Conservation (phyloP, 1,140 invertebrate genomes). For the Drosophila tsacasi region DNA sequence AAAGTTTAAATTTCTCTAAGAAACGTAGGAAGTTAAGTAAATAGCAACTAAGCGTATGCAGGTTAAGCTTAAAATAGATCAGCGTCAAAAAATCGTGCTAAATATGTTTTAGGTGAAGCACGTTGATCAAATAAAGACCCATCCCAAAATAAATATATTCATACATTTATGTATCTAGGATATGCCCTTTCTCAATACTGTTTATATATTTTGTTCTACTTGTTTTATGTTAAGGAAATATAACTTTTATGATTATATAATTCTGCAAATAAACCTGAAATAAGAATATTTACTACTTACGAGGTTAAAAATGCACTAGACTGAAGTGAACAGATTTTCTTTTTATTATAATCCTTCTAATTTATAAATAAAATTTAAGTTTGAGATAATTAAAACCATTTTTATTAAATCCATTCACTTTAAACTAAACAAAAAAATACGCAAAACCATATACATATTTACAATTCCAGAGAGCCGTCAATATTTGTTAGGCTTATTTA, state of each 20-base stretch:
- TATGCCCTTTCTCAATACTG: not conserved
- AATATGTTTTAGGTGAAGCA: not conserved
- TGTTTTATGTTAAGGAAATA: too few species aligned
- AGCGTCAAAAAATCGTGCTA: not conserved
- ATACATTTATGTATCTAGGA: not conserved
- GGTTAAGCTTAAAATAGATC: constrained; percentile 20
- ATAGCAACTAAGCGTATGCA: constrained; percentile 9
- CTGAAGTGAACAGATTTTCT: too few species aligned
- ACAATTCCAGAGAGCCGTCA: not conserved
- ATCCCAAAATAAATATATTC: not conserved
- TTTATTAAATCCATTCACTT: not conserved
- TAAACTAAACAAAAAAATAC: not conserved
- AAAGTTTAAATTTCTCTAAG: constrained; percentile 18
- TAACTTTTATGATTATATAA: too few species aligned
- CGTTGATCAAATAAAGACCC: not conserved
- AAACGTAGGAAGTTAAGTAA: constrained; percentile 12
- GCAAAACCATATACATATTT: constrained; percentile 3
- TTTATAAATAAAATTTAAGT: not conserved
- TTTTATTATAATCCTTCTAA: not conserved
- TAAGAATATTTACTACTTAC: not conserved
- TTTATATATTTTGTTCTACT: too few species aligned
- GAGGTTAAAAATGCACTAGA: not conserved
- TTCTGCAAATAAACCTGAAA: not conserved
- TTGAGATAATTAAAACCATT: not conserved
- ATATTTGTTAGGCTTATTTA: constrained; percentile 19